Evolutionary conservation across 1,140 invertebrate genomes (phyloP).

Genomic region (Drosophila nigrodunni): DNA sequence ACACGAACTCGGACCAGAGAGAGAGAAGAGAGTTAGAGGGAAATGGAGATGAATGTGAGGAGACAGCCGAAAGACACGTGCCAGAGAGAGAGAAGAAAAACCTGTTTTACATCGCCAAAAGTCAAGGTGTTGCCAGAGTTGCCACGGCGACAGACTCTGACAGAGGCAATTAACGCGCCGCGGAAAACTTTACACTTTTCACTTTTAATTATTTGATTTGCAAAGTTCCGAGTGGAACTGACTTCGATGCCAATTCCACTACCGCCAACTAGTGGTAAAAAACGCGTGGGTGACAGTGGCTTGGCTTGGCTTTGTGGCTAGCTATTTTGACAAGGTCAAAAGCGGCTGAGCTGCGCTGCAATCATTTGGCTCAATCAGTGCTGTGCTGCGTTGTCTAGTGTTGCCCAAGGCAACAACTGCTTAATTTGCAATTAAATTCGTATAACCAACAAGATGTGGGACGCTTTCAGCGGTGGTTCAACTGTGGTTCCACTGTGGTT

Average conservation of each 20-base stretch:
- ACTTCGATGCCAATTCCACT: background rate
- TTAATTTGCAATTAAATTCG: conserved; percentile 45
- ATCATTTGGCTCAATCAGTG: conserved; percentile 30
- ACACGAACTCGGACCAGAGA: too few species aligned
- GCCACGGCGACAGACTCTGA: conserved; percentile 6
- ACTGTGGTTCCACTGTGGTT: background rate
- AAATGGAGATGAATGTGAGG: too few species aligned
- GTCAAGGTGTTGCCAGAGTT: conserved; percentile 34
- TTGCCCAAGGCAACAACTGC: conserved; percentile 44
- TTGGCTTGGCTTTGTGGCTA: background rate
- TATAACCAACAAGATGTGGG: conserved; percentile 32
- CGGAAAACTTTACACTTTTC: conserved; percentile 14
- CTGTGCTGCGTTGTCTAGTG: background rate
- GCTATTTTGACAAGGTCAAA: conserved; percentile 30
- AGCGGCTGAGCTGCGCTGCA: conserved; percentile 36
- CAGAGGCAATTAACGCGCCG: conserved; percentile 23
- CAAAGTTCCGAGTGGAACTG: conserved; percentile 32
- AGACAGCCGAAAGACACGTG: too few species aligned
- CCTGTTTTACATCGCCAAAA: too few species aligned
- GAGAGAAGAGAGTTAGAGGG: too few species aligned
- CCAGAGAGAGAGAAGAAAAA: too few species aligned
- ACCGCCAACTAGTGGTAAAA: conserved; percentile 8
- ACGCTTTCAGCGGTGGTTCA: conserved; percentile 11
- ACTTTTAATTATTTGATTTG: background rate
- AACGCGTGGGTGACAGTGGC: conserved; percentile 31